Conservation (phyloP, 2,888 invertebrate species). For the Clanis bilineata region DNA sequence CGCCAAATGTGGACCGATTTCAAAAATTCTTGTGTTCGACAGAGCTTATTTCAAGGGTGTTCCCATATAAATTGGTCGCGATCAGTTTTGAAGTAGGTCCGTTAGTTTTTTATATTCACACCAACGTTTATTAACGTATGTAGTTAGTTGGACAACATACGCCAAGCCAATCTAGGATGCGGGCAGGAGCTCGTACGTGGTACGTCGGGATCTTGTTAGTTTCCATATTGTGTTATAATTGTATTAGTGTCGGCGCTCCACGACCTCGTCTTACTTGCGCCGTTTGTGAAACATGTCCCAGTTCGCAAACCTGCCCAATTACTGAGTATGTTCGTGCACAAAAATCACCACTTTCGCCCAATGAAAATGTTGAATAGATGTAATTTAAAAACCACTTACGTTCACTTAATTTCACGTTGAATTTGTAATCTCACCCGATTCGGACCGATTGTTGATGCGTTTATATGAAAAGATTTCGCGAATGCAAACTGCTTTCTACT, state of each 20-base stretch:
- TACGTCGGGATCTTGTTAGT: constrained; percentile 5
- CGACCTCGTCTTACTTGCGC: neutral
- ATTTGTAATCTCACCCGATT: constrained; percentile 29
- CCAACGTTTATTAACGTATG: neutral
- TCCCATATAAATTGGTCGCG: no score
- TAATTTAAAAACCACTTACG: constrained; percentile 22
- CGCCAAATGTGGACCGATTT: no score
- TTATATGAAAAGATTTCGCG: constrained; percentile 37
- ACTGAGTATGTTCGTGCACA: neutral
- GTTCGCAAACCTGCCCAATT: constrained; percentile 1
- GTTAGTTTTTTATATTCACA: neutral
- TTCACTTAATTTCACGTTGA: constrained; percentile 21
- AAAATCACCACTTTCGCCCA: constrained; percentile 10
- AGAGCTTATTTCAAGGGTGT: no score
- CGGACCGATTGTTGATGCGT: constrained; percentile 26
- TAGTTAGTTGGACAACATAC: neutral
- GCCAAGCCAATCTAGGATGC: neutral
- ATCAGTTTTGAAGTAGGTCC: no score
- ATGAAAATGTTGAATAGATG: constrained; percentile 9
- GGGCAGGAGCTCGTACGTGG: neutral
- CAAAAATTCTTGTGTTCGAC: no score
- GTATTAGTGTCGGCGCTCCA: neutral
- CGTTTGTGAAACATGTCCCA: constrained; percentile 9
- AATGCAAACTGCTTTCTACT: constrained; percentile 54
- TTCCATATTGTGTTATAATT: constrained; percentile 4